A percentile compares a stretch with the other conserved stretches of the same genome.
These are phyloP conservation scores for Astropecten irregularis DNA, from an alignment of 53 echinoderm and acorn worm species.

Conservation along the genomic window DNA sequence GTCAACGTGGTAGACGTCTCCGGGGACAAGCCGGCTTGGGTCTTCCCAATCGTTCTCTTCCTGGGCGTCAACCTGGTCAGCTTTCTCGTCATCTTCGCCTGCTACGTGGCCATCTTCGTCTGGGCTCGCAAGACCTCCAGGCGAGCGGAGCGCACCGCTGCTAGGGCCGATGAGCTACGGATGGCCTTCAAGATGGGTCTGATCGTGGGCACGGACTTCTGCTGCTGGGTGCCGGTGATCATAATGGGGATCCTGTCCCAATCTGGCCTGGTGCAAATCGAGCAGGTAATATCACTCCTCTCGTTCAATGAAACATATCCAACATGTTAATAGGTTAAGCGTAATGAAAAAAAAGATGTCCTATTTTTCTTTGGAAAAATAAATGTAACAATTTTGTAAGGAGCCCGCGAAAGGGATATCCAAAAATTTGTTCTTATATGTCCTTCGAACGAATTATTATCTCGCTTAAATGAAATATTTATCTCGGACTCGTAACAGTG, in stretches of 20 bases:
- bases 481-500: too few species aligned
- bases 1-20: not conserved
- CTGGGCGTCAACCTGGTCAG: conserved; percentile 69
- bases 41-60: conserved; percentile 64
- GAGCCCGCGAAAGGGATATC: too few species aligned
- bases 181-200: conserved; percentile 73
- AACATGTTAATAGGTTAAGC: too few species aligned
- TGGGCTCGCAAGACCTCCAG: conserved; percentile 32
- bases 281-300: not conserved
- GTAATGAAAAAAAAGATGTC: too few species aligned
- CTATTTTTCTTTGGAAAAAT: too few species aligned
- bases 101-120: conserved; percentile 65
- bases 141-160: conserved; percentile 33
- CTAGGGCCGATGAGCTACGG: conserved; percentile 44
- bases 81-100: conserved; percentile 56
- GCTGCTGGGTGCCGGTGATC: conserved; percentile 81
- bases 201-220: conserved; percentile 77
- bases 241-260: conserved; percentile 72
- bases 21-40: conserved; percentile 32
- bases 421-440: too few species aligned
- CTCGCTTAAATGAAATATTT: too few species aligned
- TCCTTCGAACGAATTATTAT: too few species aligned
- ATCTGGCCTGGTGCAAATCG: conserved; percentile 35
- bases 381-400: too few species aligned
- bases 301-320: too few species aligned